Base-by-base conservation (phyloP, 2,113 vertebrate genomes). In the Platichthys stellatus region DNA sequence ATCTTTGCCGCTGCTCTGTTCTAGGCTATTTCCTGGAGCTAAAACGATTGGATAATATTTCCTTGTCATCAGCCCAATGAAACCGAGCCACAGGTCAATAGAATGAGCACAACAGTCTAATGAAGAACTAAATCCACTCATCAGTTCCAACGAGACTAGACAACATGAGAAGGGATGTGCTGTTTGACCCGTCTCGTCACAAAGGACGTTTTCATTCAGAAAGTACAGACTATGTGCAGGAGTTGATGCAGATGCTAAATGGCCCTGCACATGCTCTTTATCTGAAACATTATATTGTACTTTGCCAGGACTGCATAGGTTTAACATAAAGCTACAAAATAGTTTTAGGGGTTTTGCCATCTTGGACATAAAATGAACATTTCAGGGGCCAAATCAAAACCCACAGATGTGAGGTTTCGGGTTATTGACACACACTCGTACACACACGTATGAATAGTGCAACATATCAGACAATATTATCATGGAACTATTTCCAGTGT, bases 121-220 rank as follows among this genome's bases (percentile, higher is more conserved):
- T 13, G 11, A 13, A 61, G 67, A 81, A 51, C 51, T 78, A 68
- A 78, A 82, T 71, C 66, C 66, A 54, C 74, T 67, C 69, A 83
- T 86, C 72, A 82, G 63, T 24, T 71, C 43, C 56, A 62, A 66
- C 72, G 26, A 86, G 69, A 73, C 72, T 43, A 86, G 69, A 73
- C 76, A 69, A 66, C 62, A 49, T 15, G 45, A 17, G 40, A 13
- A 43, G 40, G 10, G 40, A 13, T 43, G 40, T 11, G 3, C 40
- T 43, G 11, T 43, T 40, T 43, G 40, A 43, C 40, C 5, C 31
- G 31, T 31, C 31, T 31, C 31, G 6, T 31, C 31, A 31, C 31
- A 31, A 31, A 31, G 31, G 31, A 31, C 6, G 31, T 31, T 31
- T 7, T 31, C 7, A 31, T 31, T 31, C 31, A 31, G 31, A 31